Conservation (phyloP, 2,113 vertebrate species). For the Emydocephalus ijimae region DNA sequence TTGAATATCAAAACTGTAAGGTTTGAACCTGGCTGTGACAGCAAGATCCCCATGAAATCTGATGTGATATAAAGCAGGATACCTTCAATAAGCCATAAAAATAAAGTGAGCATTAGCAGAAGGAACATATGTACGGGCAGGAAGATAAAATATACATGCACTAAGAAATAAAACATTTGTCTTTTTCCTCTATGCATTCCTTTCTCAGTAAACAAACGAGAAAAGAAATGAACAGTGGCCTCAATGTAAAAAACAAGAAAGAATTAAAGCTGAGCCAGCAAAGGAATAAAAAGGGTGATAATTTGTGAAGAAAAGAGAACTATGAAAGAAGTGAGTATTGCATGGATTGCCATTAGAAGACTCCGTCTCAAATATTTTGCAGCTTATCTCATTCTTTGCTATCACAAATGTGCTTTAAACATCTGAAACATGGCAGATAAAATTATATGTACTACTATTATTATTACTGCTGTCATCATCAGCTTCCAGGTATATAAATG, state of each 20-base stretch:
- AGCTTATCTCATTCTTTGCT: neutral
- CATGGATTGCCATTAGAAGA: neutral
- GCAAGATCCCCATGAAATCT: neutral
- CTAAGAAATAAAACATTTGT: neutral
- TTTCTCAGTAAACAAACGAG: neutral
- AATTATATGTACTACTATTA: neutral
- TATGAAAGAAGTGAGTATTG: neutral
- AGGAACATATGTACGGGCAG: neutral
- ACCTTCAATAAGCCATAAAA: neutral
- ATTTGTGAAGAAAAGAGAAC: neutral
- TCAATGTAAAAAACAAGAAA: too few relatives aligned
- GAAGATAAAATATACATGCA: neutral
- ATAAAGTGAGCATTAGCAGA: neutral
- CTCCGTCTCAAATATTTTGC: neutral
- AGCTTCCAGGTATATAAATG: neutral
- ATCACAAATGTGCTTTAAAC: neutral
- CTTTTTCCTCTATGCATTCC: neutral
- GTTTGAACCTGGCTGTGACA: neutral
- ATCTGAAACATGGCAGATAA: neutral
- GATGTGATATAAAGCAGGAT: neutral
- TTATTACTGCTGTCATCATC: neutral
- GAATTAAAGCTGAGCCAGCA: neutral
- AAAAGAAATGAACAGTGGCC: neutral
- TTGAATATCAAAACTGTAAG: neutral
- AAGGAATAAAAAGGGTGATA: neutral